Base-by-base conservation (phyloP, 1,140 invertebrate genomes). In the Gonioctena quinquepunctata region DNA sequence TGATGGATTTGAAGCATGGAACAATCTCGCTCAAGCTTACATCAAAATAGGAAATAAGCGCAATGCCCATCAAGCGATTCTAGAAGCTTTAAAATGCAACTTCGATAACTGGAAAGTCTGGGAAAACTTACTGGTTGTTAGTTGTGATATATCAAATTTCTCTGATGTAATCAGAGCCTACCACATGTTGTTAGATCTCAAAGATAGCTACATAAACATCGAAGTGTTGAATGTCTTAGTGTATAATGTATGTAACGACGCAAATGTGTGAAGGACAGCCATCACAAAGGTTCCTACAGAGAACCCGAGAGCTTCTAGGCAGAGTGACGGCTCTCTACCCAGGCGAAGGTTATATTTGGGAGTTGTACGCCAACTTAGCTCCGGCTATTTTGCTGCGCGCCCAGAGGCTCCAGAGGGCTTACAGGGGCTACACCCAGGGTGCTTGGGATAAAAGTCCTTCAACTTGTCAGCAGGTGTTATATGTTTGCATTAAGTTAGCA, bases 101-200 rank as follows among this genome's bases (percentile, higher is more conserved):
- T 98, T 92, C 84, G 95, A 97, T 71, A 94, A 95, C 82, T 98
- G 96, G 96, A 93, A 94, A 87, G 76, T 99, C 0, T 99, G 97
- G 97, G 96, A 99, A 80, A 99, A 99, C 85, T 89, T 95, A 19
- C 88, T 96, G 84, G 82, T 93, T 4, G 92, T 96, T 11, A 93
- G 91, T 74, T 89, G 90, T 68, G 93, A 96, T 79, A 90, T 90
- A 19, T 88, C 87, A 0, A 87, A 91, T 76, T 93, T 92, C 80
- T 87, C 89, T 42, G 92, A 94, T 81, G 93, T 93, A 0, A 90
- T 99, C 57, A 87, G 89, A 67, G 91, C 94, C 0, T 95, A 94
- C 78, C 92, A 96, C 83, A 87, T 94, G 22, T 83, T 93, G 18
- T 82, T 97, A 13, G 95, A 98, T 78, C 82, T 98, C 1, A 95